Base-by-base conservation (phyloP, 2,888 invertebrate species). In the Epirrhoe alternata region DNA sequence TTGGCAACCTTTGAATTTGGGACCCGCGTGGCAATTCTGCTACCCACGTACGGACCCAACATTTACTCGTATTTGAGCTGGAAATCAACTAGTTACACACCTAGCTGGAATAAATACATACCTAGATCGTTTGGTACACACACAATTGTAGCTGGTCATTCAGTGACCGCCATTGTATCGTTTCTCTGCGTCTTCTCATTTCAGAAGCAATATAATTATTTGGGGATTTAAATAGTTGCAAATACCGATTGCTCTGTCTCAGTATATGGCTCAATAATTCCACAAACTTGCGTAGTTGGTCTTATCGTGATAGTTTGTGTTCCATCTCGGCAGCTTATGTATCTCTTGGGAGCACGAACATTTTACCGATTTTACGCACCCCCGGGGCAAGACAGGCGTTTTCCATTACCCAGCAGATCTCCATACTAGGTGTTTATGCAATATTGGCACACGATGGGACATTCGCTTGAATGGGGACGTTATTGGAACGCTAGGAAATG, bases 371-470 rank as follows among this genome's bases (percentile, higher is more conserved):
- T 60, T 59, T 45, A 59, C 62, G 55, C 30, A 45, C 52, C 60
- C 53, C 24, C 35, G 10, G 55, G 54, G 64, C 42, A 53, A 57
- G 53, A 68, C 64, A 68, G 68, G 68, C 64, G 53, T 64, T 58
- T 64, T 57, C 68, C 64, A 68, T 68, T 64, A 62, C 58, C 35
- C 3, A 35, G 51, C 42, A 64, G 50, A 68, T 50, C 64, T 68
- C 52, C 53, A 38, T 64, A 60, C 50, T 33, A 58, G 60, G 50
- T 68, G 50, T 54, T 64, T 61, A 57, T 68, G 53, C 57, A 64
- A 63, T 59, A 59, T 64, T 49, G 49, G 57, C 49, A 61, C 61
- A 64, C 31, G 52, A 47, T 52, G 47, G 56, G 52, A 60, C 60
- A 56, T 63, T 60, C 16, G 31, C 14, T 17, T 47, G 38, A 67